These are phyloP conservation scores for Enteromius paludinosus DNA, from an alignment of 2,797 vertebrate species.

Conservation along the genomic window DNA sequence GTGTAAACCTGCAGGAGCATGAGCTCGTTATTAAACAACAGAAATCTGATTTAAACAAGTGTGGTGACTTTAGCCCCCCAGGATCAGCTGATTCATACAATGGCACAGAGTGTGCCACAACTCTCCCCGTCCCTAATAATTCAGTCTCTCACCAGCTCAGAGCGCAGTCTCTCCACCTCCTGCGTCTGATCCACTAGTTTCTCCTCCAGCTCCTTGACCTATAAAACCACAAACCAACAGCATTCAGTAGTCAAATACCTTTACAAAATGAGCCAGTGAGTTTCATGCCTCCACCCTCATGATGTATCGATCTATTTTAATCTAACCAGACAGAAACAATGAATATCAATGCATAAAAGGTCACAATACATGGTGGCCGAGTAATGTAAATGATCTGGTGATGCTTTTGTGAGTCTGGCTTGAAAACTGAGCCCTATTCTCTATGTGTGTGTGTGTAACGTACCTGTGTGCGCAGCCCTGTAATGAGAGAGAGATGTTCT, in stretches of 20 bases:
- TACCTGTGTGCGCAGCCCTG: conserved; percentile 87
- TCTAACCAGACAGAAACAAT: conserved; percentile 19
- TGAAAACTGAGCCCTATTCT: conserved; percentile 4
- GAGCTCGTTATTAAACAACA: background rate
- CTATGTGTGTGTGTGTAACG: background rate
- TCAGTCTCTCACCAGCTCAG: conserved; percentile 79
- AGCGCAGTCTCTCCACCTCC: conserved; percentile 88
- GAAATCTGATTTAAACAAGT: conserved; percentile 4
- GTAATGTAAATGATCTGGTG: conserved; percentile 26
- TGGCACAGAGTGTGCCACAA: background rate
- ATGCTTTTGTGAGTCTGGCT: background rate
- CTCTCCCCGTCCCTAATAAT: background rate
- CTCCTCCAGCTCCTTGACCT: conserved; percentile 90
- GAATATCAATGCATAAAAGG: background rate
- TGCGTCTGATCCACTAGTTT: conserved; percentile 86
- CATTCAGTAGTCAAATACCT: background rate
- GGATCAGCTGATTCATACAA: conserved; percentile 1
- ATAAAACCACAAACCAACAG: conserved; percentile 8
- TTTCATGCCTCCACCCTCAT: background rate
- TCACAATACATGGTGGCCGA: background rate
- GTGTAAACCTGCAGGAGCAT: background rate
- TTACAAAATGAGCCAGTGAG: background rate
- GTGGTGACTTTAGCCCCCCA: background rate
- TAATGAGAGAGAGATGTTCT: conserved; percentile 75
- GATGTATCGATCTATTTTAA: conserved; percentile 11